phyloP scores from a whole-genome alignment of 2,888 invertebrate species.

The Furcula furcula region DNA sequence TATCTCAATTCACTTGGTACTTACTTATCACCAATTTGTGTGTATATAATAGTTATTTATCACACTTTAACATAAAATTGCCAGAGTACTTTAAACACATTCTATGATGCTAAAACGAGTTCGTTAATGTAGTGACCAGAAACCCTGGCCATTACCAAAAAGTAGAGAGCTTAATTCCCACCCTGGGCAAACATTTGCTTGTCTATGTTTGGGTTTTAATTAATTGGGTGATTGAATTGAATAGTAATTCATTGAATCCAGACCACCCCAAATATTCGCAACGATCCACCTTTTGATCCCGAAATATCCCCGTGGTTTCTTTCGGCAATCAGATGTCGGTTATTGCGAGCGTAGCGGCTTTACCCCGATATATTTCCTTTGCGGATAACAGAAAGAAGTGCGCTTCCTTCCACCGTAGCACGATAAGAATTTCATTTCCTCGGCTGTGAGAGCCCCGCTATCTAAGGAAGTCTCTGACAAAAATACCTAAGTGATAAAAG shows the following conservation, averaged over 20 bases:
- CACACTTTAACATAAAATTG: too few relatives aligned
- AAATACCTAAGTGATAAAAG: slow-evolving; percentile 79
- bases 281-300: slow-evolving; percentile 48
- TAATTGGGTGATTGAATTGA: too few relatives aligned
- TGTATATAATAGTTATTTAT: too few relatives aligned
- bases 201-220: too few relatives aligned
- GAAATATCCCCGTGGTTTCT: slow-evolving; percentile 59
- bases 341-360: slow-evolving; percentile 54
- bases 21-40: too few relatives aligned
- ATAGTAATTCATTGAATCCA: too few relatives aligned
- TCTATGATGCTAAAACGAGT: too few relatives aligned
- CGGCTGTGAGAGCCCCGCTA: slow-evolving; percentile 66
- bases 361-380: slow-evolving; percentile 73
- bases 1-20: slow-evolving; percentile 9
- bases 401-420: slow-evolving; percentile 68
- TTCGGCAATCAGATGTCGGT: slow-evolving; percentile 70
- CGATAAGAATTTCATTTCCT: slow-evolving; percentile 83
- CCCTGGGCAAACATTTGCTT: too few relatives aligned
- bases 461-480: slow-evolving; percentile 76
- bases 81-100: too few relatives aligned
- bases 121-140: too few relatives aligned
- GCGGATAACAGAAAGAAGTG: slow-evolving; percentile 75
- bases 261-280: slow-evolving; percentile 38
- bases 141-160: too few relatives aligned
- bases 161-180: too few relatives aligned